Base-by-base conservation (phyloP, 2,113 vertebrate species). In the Nettapus auritus region DNA sequence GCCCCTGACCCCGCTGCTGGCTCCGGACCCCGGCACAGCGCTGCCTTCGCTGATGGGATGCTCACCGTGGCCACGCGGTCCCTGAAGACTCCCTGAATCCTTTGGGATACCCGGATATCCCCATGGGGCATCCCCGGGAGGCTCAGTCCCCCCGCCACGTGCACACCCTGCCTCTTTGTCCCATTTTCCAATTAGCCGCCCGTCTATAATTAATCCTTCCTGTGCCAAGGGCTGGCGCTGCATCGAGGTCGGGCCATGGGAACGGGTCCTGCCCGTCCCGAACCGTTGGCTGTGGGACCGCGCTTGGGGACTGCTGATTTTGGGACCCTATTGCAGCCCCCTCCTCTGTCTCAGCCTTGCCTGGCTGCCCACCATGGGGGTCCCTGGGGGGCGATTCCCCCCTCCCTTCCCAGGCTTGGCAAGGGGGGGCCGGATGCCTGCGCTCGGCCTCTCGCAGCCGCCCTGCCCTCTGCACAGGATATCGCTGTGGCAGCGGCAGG, bases 401-500 rank as follows among this genome's bases (percentile, higher is more conserved):
- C 46, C 19, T 53, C 29, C 42, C 46, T 19, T 21, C 21, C 4
- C 0, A 22, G 38, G 40, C 22, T 42, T 15, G 50, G 66, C 53
- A 15, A 29, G 34, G 33, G 28, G 48, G 16, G 73, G 42, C 85
- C 78, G 82, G 91, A 91, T 77, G 78, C 78, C 48, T 38, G 68
- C 2, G 2, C 60, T 36, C 22, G 12, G 36, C 15, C n/a, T 5
- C 33, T 70, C 2, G 3, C 9, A 5, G 66, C 42, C 71, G 7
- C 22, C 14, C 64, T 90, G 93, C 86, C 86, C 91, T 95, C 64
- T 93, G 89, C 86, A 92, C 79, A 89, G 95, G 95, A 96, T 92
- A 9, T 34, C 1, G 40, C 17, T 4, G 44, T 7, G 11, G 68
- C 26, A 23, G 56, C 29, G 3, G 76, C 81, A 92, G 95, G 93